Percentiles rank a stretch among this genome's conserved stretches.
Conservation (phyloP, 92 coral and sea anemone species). For the Montipora capitata region DNA sequence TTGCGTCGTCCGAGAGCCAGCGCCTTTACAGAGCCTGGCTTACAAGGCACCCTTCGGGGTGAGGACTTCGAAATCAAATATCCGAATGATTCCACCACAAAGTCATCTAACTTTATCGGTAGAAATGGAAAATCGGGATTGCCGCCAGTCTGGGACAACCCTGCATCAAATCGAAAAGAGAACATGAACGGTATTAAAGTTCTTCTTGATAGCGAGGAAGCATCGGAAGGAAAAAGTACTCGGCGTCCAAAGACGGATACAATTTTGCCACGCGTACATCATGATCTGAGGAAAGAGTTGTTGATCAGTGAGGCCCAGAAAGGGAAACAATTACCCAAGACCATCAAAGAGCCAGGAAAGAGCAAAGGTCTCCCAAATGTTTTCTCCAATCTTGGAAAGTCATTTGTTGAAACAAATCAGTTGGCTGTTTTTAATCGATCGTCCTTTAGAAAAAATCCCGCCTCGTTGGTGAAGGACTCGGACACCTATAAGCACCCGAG, state of each 20-base stretch:
- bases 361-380: constrained; percentile 21
- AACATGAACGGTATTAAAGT: not conserved
- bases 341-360: not conserved
- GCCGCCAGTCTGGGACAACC: not conserved
- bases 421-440: not conserved
- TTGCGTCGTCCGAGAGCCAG: not conserved
- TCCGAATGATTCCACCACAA: not conserved
- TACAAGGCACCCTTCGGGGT: not conserved
- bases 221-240: not conserved
- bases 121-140: not conserved
- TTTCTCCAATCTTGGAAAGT: constrained; percentile 22
- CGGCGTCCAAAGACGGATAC: not conserved
- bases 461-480: not conserved
- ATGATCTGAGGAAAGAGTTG: too few species aligned
- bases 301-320: not conserved
- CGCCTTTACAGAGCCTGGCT: not conserved
- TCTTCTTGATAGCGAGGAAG: not conserved
- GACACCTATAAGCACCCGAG: too few species aligned
- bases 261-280: not conserved
- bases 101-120: not conserved
- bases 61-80: not conserved
- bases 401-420: constrained; percentile 16
- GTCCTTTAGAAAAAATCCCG: not conserved
- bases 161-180: not conserved
- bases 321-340: not conserved